Evolutionary conservation across 1,140 invertebrate species (phyloP).

Genomic region (Zaprionus inermis): DNA sequence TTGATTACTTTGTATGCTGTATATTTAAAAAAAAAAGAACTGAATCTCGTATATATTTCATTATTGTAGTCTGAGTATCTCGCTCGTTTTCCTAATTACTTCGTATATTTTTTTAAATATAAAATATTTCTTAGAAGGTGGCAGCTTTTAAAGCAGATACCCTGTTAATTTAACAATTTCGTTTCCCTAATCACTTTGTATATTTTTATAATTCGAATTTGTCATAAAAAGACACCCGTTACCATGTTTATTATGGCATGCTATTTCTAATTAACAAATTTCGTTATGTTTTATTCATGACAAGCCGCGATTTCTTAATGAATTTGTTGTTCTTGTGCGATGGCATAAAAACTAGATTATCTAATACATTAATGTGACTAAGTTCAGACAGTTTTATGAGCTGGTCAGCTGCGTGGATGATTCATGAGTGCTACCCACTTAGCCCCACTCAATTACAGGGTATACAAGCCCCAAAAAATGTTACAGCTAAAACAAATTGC

Average conservation of each 20-base stretch:
- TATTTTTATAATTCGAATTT: neutral
- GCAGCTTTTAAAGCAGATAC: too few relatives aligned
- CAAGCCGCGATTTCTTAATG: neutral
- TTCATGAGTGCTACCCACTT: neutral
- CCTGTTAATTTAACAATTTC: too few relatives aligned
- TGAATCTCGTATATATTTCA: neutral
- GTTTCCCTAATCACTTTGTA: neutral
- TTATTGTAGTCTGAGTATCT: neutral
- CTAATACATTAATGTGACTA: neutral
- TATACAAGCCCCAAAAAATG: conserved; percentile 16
- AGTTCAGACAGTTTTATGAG: neutral
- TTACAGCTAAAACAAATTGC: conserved; percentile 55
- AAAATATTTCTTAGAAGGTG: too few relatives aligned
- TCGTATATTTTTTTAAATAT: neutral
- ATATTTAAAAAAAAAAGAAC: too few relatives aligned
- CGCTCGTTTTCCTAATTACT: neutral
- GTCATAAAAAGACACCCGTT: neutral
- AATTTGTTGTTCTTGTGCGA: neutral
- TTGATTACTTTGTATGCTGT: too few relatives aligned
- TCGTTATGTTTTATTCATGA: neutral
- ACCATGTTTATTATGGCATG: neutral
- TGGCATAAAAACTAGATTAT: neutral
- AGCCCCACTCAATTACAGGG: neutral
- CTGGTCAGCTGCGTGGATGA: neutral
- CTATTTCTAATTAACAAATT: neutral